phyloP scores from a whole-genome alignment of 2,888 invertebrate species.

The Zaprionus lineosus region DNA sequence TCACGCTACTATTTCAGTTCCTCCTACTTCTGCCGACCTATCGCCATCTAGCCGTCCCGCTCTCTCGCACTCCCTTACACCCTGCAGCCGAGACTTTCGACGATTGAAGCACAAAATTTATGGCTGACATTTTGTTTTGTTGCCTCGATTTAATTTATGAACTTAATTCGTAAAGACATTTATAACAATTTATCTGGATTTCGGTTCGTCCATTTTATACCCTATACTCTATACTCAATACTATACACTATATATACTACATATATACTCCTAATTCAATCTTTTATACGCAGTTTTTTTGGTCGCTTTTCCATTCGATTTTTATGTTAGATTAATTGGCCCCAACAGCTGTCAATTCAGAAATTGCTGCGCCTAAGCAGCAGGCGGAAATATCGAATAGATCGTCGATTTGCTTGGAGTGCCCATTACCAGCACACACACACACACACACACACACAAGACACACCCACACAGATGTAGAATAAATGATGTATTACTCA shows the following conservation, averaged over 20 bases:
- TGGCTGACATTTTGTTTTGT: conserved; percentile 41
- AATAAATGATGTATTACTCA: conserved; percentile 44
- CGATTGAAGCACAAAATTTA: conserved; percentile 41
- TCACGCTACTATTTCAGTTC: too few relatives aligned
- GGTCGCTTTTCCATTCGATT: conserved; percentile 6
- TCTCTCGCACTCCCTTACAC: too few relatives aligned
- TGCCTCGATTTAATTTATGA: conserved; percentile 64
- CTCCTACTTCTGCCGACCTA: too few relatives aligned
- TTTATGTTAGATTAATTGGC: conserved; percentile 65
- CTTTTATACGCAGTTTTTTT: conserved; percentile 11
- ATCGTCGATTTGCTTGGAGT: conserved; percentile 17
- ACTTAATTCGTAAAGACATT: conserved; percentile 70
- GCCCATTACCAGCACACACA: conserved; percentile 32
- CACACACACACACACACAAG: conserved; percentile 1
- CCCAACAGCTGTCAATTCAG: conserved; percentile 58
- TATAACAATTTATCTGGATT: conserved; percentile 72
- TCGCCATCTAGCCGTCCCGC: too few relatives aligned
- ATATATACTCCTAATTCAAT: too few relatives aligned
- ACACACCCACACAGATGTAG: background rate
- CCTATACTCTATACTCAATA: background rate
- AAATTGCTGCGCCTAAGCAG: conserved; percentile 69
- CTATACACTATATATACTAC: too few relatives aligned
- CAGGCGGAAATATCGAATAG: conserved; percentile 59
- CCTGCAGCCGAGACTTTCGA: too few relatives aligned
- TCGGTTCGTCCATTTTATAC: conserved; percentile 30